phyloP scores from a whole-genome alignment of 2,888 invertebrate genomes.

The Ormyrus pomaceus region DNA sequence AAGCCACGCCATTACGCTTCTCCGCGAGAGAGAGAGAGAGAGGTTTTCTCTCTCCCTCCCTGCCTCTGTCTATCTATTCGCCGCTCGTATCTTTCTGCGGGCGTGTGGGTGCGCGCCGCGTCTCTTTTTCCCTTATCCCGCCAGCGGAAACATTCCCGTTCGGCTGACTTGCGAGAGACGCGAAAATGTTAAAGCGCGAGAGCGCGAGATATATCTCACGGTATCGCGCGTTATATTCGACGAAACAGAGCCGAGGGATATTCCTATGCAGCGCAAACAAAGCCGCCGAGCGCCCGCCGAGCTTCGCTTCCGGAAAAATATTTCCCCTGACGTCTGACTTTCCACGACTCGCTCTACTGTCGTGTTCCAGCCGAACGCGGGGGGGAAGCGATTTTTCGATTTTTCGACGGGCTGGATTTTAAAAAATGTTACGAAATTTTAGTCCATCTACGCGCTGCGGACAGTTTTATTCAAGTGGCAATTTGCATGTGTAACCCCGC shows the following conservation, averaged over 20 bases:
- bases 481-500: too few relatives aligned
- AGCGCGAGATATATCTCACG: background rate
- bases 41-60: conserved; percentile 21
- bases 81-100: conserved; percentile 22
- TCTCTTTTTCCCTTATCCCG: conserved; percentile 33
- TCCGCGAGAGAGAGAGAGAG: conserved; percentile 19
- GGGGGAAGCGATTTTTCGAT: too few relatives aligned
- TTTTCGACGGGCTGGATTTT: too few relatives aligned
- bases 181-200: conserved; percentile 43
- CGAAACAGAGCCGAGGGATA: conserved; percentile 10
- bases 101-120: background rate
- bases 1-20: conserved; percentile 57
- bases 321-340: conserved; percentile 40
- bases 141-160: conserved; percentile 52
- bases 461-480: too few relatives aligned
- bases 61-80: conserved; percentile 20
- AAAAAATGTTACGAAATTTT: too few relatives aligned
- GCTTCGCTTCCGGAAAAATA: conserved; percentile 34
- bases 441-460: too few relatives aligned
- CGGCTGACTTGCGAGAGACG: conserved; percentile 41
- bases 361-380: background rate
- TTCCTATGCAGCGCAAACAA: conserved; percentile 23
- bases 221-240: conserved; percentile 30
- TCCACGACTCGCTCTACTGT: conserved; percentile 47
- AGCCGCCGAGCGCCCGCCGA: background rate